These are phyloP conservation scores for Delphinapterus leucas DNA, from an alignment of 2,113 vertebrate species.

Conservation along the genomic window DNA sequence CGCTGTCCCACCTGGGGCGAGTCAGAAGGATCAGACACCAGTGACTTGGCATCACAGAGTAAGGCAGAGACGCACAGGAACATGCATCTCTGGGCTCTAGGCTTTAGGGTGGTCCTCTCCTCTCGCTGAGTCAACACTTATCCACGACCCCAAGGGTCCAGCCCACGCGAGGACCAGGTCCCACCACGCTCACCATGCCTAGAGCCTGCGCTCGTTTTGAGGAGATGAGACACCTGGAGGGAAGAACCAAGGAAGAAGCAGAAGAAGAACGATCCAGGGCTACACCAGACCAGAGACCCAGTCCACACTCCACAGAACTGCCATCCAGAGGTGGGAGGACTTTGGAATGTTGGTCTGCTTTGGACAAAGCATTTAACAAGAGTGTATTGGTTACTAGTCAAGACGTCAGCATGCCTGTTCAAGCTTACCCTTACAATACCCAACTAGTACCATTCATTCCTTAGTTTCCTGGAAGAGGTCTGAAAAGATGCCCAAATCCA, in stretches of 20 bases:
- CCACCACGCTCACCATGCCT: not conserved
- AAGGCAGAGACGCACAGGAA: not conserved
- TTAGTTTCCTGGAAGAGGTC: conserved; percentile 44
- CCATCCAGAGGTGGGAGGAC: not conserved
- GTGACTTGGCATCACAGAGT: not conserved
- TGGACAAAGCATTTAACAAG: not conserved
- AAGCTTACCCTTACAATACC: not conserved
- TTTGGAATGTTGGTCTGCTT: not conserved
- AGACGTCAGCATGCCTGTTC: not conserved
- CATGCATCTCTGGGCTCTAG: not conserved
- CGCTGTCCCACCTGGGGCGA: not conserved
- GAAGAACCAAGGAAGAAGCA: not conserved
- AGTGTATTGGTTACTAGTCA: not conserved
- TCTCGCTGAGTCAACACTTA: not conserved
- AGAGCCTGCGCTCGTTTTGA: not conserved
- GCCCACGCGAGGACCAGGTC: too few species aligned
- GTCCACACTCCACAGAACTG: not conserved
- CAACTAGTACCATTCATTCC: not conserved
- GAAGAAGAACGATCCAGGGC: not conserved
- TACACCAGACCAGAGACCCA: not conserved
- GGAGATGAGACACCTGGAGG: not conserved
- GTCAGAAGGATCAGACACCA: not conserved
- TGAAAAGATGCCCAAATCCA: conserved; percentile 50
- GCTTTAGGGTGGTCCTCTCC: not conserved
- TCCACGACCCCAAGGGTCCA: fast-evolving